Conservation (phyloP, 2,797 vertebrate genomes). For the Sebastolobus alascanus region DNA sequence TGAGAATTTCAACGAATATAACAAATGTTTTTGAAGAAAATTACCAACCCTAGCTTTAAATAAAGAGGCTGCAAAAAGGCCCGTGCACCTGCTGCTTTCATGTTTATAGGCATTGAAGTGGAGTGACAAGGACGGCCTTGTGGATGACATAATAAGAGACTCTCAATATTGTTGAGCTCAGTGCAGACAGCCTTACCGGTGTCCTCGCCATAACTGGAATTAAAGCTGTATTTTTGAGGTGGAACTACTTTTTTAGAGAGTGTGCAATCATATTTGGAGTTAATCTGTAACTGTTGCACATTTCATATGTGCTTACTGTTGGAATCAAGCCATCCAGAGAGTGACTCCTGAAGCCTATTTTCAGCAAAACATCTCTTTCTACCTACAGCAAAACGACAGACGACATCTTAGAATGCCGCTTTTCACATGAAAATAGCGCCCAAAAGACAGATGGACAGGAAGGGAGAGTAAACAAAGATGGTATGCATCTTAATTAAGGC, state of each 20-base stretch:
- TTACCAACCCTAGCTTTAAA: too few species aligned
- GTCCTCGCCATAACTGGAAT: not conserved
- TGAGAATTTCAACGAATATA: too few species aligned
- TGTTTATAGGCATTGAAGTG: not conserved
- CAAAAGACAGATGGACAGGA: not conserved
- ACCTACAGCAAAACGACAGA: not conserved
- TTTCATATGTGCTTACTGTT: not conserved
- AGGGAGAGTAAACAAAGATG: not conserved
- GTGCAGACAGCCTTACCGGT: not conserved
- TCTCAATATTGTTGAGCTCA: not conserved
- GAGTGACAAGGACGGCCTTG: not conserved
- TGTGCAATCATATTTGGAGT: not conserved
- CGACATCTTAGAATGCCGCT: not conserved
- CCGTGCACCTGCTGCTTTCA: not conserved
- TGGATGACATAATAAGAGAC: not conserved
- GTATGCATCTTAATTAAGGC: slow-evolving; percentile 26
- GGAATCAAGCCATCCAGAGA: not conserved
- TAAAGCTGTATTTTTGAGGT: not conserved
- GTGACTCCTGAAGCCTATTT: not conserved
- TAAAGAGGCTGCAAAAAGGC: not conserved
- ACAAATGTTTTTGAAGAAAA: too few species aligned
- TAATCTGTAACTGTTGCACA: not conserved
- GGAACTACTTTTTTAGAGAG: not conserved
- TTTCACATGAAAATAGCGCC: not conserved
- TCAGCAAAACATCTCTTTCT: not conserved